Percentiles rank a stretch among this genome's conserved stretches.
These are phyloP conservation scores for Synchiropus splendidus DNA, from an alignment of 2,113 vertebrate species.

Conservation along the genomic window DNA sequence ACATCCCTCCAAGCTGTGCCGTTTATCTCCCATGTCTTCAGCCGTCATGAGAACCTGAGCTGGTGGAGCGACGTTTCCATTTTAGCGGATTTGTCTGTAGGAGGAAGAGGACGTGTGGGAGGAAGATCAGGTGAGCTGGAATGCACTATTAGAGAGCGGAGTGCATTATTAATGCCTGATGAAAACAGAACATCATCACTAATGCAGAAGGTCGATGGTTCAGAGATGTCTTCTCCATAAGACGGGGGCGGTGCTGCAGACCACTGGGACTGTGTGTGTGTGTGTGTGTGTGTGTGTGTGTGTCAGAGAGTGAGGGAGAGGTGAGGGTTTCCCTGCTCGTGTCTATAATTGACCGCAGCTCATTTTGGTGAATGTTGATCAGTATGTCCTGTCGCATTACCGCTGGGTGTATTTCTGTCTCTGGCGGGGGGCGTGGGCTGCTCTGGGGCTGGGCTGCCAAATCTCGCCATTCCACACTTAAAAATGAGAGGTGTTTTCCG, in stretches of 20 bases:
- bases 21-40: too few species aligned
- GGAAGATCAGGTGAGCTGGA: constrained; percentile 23
- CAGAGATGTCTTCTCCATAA: constrained; percentile 3
- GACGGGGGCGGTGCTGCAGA: neutral
- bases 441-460: constrained; percentile 14
- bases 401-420: constrained; percentile 50
- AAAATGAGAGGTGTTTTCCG: neutral
- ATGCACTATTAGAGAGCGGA: constrained; percentile 16
- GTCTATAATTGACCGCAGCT: constrained; percentile 51
- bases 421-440: constrained; percentile 10
- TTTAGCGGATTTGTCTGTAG: neutral
- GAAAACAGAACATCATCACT: constrained; percentile 10
- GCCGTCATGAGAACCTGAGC: too few species aligned
- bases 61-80: neutral
- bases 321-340: constrained; percentile 53
- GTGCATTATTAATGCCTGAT: constrained; percentile 37
- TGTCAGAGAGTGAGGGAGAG: constrained; percentile 19
- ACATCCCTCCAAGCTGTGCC: too few species aligned
- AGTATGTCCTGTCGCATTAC: constrained; percentile 54
- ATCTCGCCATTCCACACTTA: constrained; percentile 18
- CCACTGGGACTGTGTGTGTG: neutral
- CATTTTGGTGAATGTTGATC: constrained; percentile 35
- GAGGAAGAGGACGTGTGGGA: neutral
- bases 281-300: neutral
- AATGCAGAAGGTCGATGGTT: neutral